These are phyloP conservation scores for Colostygia pectinataria DNA, from an alignment of 2,888 invertebrate genomes.

Conservation along the genomic window DNA sequence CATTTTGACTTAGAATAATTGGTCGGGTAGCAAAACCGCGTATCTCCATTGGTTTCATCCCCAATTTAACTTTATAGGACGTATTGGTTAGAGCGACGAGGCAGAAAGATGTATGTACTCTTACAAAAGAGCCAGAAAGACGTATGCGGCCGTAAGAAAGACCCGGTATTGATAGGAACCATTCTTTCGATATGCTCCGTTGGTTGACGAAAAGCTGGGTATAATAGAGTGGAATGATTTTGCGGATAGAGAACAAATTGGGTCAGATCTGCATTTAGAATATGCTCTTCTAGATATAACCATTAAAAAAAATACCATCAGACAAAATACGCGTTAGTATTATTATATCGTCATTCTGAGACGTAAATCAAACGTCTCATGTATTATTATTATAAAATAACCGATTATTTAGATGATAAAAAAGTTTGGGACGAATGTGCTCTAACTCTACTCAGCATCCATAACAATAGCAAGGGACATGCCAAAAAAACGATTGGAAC, in stretches of 20 bases:
- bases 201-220: constrained; percentile 48
- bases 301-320: background rate
- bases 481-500: no score
- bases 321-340: no score
- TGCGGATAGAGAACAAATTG: constrained; percentile 25
- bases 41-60: constrained; percentile 69
- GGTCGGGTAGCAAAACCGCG: constrained; percentile 54
- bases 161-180: constrained; percentile 63
- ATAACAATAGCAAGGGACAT: no score
- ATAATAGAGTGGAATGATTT: constrained; percentile 48
- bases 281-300: background rate
- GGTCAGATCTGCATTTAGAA: background rate
- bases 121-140: constrained; percentile 63
- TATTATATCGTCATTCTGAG: no score
- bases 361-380: no score
- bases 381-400: no score
- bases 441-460: no score
- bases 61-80: constrained; percentile 71
- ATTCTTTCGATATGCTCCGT: constrained; percentile 62
- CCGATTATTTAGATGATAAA: no score
- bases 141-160: constrained; percentile 63
- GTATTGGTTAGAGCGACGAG: constrained; percentile 62
- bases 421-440: no score
- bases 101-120: constrained; percentile 69
- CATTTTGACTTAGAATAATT: constrained; percentile 44